Percentiles rank a stretch among this genome's conserved stretches.
These are phyloP conservation scores for Achatina immaculata DNA, from an alignment of 1,140 invertebrate species.

Conservation along the genomic window DNA sequence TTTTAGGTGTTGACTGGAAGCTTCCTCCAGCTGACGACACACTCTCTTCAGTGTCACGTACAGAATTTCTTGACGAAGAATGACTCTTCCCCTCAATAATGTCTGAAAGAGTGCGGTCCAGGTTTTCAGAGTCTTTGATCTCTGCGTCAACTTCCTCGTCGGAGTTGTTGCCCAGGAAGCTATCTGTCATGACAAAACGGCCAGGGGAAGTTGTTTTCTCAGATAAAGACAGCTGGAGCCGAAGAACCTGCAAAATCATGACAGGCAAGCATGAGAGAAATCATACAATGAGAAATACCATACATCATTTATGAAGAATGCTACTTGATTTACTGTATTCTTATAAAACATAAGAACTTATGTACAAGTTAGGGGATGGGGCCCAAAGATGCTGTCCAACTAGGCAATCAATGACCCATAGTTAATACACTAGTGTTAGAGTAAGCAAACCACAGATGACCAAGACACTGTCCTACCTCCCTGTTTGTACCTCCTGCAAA, in stretches of 20 bases:
- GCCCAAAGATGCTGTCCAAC: too few species aligned
- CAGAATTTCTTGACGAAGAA: neutral
- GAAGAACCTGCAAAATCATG: conserved; percentile 55
- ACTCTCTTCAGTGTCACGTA: neutral
- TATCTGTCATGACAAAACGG: conserved; percentile 41
- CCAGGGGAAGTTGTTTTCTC: conserved; percentile 23
- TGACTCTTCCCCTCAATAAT: conserved; percentile 61
- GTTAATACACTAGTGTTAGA: too few species aligned
- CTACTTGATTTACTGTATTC: too few species aligned
- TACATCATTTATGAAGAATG: too few species aligned
- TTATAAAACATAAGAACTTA: too few species aligned
- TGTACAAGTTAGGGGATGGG: too few species aligned
- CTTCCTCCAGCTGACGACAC: neutral
- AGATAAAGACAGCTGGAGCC: conserved; percentile 57
- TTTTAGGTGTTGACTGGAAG: neutral
- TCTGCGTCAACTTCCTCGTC: conserved; percentile 60
- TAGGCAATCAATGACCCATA: too few species aligned
- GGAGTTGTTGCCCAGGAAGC: conserved; percentile 48
- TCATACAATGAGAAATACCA: too few species aligned
- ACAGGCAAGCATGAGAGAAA: neutral
- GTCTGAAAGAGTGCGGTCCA: conserved; percentile 64
- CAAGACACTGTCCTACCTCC: too few species aligned
- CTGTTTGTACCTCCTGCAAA: too few species aligned
- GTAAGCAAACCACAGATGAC: too few species aligned
- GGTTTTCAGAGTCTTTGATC: conserved; percentile 61